Evolutionary conservation across 2,797 vertebrate genomes (phyloP).

Genomic region (Crotalus adamanteus): DNA sequence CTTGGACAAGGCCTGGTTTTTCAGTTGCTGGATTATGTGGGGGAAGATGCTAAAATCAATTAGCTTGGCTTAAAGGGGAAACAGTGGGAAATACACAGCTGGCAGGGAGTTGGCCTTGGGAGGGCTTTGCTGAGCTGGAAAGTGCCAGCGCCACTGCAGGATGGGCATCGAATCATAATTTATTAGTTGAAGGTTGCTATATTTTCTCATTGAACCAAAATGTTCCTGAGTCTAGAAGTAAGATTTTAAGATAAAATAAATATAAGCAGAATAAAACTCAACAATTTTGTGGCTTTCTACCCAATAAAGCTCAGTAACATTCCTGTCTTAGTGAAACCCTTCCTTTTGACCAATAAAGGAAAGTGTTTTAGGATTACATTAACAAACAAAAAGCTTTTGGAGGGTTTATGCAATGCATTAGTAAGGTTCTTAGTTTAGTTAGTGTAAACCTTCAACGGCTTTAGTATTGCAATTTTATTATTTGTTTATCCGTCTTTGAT

Average conservation of each 20-base stretch:
- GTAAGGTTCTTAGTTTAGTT: not conserved
- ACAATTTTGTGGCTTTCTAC: not conserved
- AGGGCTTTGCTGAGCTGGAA: slow-evolving; percentile 18
- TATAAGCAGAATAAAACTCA: not conserved
- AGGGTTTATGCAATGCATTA: not conserved
- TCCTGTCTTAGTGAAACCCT: not conserved
- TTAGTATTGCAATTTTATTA: not conserved
- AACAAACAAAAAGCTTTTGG: not conserved
- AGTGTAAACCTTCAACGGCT: not conserved
- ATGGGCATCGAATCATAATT: not conserved
- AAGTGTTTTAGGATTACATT: not conserved
- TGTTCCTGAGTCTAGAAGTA: too few relatives aligned
- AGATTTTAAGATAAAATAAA: too few relatives aligned
- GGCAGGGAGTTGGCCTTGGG: slow-evolving; percentile 2
- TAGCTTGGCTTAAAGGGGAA: not conserved
- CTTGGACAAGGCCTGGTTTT: slow-evolving; percentile 24
- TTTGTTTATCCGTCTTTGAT: not conserved
- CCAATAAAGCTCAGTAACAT: not conserved
- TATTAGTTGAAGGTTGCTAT: not conserved
- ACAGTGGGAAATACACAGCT: slow-evolving; percentile 26
- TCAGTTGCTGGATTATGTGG: slow-evolving; percentile 18
- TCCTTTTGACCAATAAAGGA: not conserved
- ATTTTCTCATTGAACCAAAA: not conserved
- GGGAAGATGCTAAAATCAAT: slow-evolving; percentile 35
- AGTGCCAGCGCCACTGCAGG: not conserved